Base-by-base conservation (phyloP, 2,113 vertebrate species). In the Pogonocichla stellata region DNA sequence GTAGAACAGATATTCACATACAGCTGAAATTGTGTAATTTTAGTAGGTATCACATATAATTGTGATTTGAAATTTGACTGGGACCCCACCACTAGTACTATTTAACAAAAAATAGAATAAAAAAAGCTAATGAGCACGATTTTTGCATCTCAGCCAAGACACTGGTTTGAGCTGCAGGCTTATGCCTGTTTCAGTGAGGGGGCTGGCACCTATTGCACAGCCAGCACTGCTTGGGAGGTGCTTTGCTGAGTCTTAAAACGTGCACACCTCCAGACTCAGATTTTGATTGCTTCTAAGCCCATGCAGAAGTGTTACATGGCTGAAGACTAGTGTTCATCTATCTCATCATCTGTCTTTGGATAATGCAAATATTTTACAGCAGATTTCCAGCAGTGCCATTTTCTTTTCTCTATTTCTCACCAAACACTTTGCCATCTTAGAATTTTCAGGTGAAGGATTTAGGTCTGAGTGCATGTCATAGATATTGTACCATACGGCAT, bases 261-360 rank as follows among this genome's bases (percentile, higher is more conserved):
- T 58, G 47, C 5, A 12, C 15, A 13, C 22, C 8, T 53, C 79
- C 40, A 56, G 40, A 53, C 33, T 48, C 0, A 0, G 22, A 29
- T 40, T 61, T 70, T 0, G 0, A 28, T 50, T 83, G 47, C 29
- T 71, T 45, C 36, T 53, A 33, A 72, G 40, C 33, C 48, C 14
- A 10, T 85, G 38, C 28, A 57, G 36, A 54, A 75, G 28, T 56
- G 16, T 61, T 42, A 20, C 1, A 1, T 85, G 43, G 25, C 40
- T 85, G 12, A 66, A 67, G 56, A 58, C 8, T 42, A 24, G 24
- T 61, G 36, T 45, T 71, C 25, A n/a, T 34, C 24, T 57, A 3
- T 47, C 26, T 23, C 40, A 36, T 57, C 0, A 4, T 65, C 77
- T 90, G 13, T 85, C 22, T 73, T 75, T 65, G 57, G 18, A 28